A percentile compares a stretch with the other conserved stretches of the same genome.
Evolutionary conservation across 1,140 invertebrate genomes (phyloP).

Genomic region (Episyrphus balteatus): DNA sequence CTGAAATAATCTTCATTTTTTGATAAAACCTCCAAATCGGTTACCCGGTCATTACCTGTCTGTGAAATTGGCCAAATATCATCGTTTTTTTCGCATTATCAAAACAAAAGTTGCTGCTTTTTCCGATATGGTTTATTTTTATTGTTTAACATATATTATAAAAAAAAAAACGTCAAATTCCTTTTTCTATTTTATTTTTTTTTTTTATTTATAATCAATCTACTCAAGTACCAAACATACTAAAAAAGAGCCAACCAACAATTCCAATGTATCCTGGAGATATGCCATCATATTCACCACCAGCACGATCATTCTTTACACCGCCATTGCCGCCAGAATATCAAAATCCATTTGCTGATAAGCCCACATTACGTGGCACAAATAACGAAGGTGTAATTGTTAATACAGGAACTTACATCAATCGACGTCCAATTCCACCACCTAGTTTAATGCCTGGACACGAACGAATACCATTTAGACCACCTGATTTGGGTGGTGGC

Average conservation of each 20-base stretch:
- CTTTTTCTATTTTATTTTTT: too few relatives aligned
- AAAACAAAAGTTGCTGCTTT: too few relatives aligned
- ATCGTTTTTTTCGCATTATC: too few relatives aligned
- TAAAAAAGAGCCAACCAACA: constrained; percentile 40
- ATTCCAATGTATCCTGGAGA: constrained; percentile 45
- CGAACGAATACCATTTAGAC: constrained; percentile 67
- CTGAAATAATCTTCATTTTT: too few relatives aligned
- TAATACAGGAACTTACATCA: constrained; percentile 44
- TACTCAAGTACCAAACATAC: constrained; percentile 26
- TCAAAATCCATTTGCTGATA: constrained; percentile 69
- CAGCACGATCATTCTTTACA: constrained; percentile 62
- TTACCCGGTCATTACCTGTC: too few relatives aligned
- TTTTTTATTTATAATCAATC: neutral
- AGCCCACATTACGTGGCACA: constrained; percentile 64
- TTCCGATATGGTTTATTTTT: too few relatives aligned
- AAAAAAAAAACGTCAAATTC: too few relatives aligned
- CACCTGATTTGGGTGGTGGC: constrained; percentile 30
- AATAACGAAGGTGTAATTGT: constrained; percentile 37
- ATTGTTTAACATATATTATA: too few relatives aligned
- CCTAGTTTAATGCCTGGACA: constrained; percentile 63
- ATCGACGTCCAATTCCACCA: constrained; percentile 58
- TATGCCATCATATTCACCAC: constrained; percentile 68
- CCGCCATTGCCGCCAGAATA: constrained; percentile 67
- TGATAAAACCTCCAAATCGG: too few relatives aligned
- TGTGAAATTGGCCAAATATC: too few relatives aligned